Conservation (phyloP, 2,888 invertebrate species). For the Sturmia bella region DNA sequence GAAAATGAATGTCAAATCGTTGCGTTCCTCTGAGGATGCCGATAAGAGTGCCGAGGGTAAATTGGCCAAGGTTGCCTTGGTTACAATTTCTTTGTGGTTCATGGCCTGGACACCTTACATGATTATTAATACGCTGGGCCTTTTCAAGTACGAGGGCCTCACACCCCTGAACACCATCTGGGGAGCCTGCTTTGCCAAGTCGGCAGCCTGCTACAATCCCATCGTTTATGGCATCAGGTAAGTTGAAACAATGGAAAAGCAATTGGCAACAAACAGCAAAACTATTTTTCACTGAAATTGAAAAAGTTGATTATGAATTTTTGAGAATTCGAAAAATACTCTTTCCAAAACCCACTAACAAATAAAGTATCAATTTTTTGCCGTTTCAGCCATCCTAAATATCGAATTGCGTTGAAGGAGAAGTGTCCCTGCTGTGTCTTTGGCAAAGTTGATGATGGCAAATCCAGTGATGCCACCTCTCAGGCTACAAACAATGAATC, state of each 20-base stretch:
- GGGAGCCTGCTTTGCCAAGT: constrained; percentile 95
- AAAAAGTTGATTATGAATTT: too few species aligned
- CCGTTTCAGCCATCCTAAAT: constrained; percentile 85
- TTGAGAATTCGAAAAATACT: too few species aligned
- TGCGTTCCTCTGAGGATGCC: constrained; percentile 89
- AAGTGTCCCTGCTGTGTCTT: constrained; percentile 84
- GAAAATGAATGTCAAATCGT: constrained; percentile 95
- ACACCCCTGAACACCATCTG: constrained; percentile 92
- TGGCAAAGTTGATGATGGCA: constrained; percentile 80
- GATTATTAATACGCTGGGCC: constrained; percentile 90
- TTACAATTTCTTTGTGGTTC: constrained; percentile 95
- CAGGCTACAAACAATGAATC: constrained; percentile 76
- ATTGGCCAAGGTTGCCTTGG: constrained; percentile 93
- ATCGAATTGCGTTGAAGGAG: constrained; percentile 84
- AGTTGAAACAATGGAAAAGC: constrained; percentile 31
- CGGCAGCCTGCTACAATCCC: constrained; percentile 94
- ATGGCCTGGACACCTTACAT: constrained; percentile 96
- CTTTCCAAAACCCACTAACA: too few species aligned
- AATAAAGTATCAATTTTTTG: too few species aligned
- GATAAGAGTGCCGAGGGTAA: constrained; percentile 93
- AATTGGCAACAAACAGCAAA: too few species aligned
- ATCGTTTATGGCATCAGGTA: constrained; percentile 95
- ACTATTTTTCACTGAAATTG: not conserved
- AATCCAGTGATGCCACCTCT: constrained; percentile 78
- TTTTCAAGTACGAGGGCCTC: constrained; percentile 88